Percentiles rank a stretch among this genome's conserved stretches.
phyloP scores from a whole-genome alignment of 2,888 invertebrate species.

The Cantharis rufa region DNA sequence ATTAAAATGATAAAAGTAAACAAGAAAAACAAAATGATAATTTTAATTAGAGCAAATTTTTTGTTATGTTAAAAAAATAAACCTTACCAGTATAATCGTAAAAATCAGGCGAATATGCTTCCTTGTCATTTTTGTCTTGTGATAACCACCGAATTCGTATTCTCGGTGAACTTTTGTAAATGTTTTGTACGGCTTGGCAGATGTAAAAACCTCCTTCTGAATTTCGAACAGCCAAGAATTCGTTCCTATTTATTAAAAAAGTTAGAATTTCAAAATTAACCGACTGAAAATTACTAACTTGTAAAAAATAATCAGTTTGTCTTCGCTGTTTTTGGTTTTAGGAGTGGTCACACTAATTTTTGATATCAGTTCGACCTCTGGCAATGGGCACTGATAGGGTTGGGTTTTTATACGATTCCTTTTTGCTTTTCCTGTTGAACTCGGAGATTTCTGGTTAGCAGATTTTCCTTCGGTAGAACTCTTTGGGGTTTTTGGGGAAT shows the following conservation, averaged over 20 bases:
- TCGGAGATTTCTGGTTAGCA: constrained; percentile 54
- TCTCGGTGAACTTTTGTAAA: constrained; percentile 81
- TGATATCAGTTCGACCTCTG: constrained; percentile 76
- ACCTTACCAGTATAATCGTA: constrained; percentile 79
- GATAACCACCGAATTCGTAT: constrained; percentile 91
- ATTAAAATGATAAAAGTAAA: not conserved
- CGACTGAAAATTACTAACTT: constrained; percentile 64
- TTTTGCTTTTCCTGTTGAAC: constrained; percentile 52
- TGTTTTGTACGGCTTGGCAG: constrained; percentile 89
- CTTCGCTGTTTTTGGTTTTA: constrained; percentile 65
- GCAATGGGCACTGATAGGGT: constrained; percentile 81
- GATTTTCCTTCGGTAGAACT: constrained; percentile 45
- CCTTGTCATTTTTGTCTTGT: constrained; percentile 70
- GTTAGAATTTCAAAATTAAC: not conserved
- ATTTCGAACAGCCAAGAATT: constrained; percentile 89
- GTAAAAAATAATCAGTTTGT: constrained; percentile 84
- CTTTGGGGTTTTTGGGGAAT: constrained; percentile 47
- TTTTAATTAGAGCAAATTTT: not conserved
- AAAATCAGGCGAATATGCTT: constrained; percentile 86
- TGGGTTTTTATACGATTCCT: constrained; percentile 70
- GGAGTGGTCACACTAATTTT: constrained; percentile 69
- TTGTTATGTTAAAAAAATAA: not conserved
- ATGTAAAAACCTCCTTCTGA: constrained; percentile 86
- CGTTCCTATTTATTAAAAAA: constrained; percentile 64
- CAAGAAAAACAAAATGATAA: not conserved